Percentiles rank a stretch among this genome's conserved stretches.
Conservation (phyloP, 2,113 vertebrate species). For the Mobula birostris region DNA sequence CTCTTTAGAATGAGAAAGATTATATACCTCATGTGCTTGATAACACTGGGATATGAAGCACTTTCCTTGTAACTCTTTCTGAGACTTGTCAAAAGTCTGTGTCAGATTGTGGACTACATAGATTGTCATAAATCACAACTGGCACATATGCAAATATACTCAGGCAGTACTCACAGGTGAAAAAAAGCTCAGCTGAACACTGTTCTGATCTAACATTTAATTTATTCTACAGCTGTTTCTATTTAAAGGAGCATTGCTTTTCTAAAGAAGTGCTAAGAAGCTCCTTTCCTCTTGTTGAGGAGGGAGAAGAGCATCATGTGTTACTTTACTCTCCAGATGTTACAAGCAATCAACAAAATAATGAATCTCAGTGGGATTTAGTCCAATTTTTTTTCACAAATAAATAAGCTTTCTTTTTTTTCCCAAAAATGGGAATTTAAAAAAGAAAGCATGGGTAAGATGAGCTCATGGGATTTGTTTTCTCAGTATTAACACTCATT, state of each 20-base stretch:
- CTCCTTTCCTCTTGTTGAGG: not conserved
- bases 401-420: not conserved
- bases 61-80: not conserved
- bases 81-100: not conserved
- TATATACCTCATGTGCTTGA: not conserved
- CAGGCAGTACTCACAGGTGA: conserved; percentile 6
- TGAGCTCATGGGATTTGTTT: not conserved
- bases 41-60: not conserved
- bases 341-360: not conserved
- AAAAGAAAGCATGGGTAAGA: not conserved
- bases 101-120: not conserved
- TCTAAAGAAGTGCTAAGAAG: not conserved
- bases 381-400: not conserved
- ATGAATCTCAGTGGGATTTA: not conserved
- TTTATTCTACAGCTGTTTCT: conserved; percentile 25
- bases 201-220: conserved; percentile 18
- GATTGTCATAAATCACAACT: conserved; percentile 23
- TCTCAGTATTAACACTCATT: not conserved
- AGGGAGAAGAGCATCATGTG: not conserved
- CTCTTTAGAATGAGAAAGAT: conserved; percentile 2
- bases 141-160: not conserved
- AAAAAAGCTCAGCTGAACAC: not conserved
- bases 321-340: not conserved
- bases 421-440: not conserved
- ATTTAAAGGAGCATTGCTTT: conserved; percentile 14